phyloP scores from a whole-genome alignment of 2,113 vertebrate species.

The Aythya baeri region DNA sequence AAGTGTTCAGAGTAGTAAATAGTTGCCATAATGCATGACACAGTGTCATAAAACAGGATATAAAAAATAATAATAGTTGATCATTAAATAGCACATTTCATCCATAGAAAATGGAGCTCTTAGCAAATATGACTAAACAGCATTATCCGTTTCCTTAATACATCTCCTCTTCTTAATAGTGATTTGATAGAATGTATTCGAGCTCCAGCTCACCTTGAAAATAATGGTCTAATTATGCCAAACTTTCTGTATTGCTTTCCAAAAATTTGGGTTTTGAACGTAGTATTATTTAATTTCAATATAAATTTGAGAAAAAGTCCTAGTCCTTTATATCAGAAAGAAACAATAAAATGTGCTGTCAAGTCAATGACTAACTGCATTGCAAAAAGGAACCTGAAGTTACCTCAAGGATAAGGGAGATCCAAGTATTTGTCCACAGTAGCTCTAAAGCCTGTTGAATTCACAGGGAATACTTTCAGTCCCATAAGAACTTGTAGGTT shows the following conservation, averaged over 20 bases:
- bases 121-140: conserved; percentile 28
- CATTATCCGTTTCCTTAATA: conserved; percentile 13
- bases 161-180: not conserved
- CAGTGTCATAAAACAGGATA: conserved; percentile 23
- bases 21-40: conserved; percentile 26
- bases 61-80: conserved; percentile 44
- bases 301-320: not conserved
- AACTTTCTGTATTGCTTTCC: not conserved
- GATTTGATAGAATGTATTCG: not conserved
- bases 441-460: not conserved
- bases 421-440: not conserved
- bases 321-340: not conserved
- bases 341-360: not conserved
- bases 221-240: not conserved
- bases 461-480: not conserved
- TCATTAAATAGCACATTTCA: conserved; percentile 27
- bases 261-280: not conserved
- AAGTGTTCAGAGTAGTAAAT: conserved; percentile 31
- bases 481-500: not conserved
- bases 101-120: conserved; percentile 36
- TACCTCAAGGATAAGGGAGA: not conserved
- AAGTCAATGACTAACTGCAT: not conserved
- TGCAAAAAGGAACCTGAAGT: not conserved
- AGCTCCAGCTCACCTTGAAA: conserved; percentile 9
- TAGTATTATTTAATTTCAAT: not conserved